phyloP scores from a whole-genome alignment of 1,140 invertebrate genomes.

The Hylyphantes graminicola region DNA sequence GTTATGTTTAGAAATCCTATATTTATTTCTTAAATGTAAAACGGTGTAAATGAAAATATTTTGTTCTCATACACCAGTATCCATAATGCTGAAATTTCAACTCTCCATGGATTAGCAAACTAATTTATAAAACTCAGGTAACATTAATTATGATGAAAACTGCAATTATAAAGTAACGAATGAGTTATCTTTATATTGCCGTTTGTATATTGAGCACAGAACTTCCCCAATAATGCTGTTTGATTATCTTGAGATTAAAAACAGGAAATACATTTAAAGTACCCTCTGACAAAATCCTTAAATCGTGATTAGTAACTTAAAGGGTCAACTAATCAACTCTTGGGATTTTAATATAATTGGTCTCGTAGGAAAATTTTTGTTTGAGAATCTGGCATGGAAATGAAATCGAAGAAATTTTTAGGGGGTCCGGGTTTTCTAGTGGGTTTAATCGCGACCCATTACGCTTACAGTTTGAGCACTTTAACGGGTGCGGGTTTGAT shows the following conservation, averaged over 20 bases:
- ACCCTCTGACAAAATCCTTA: not conserved
- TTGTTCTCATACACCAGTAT: not conserved
- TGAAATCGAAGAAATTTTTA: no score
- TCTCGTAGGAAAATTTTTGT: conserved; percentile 11
- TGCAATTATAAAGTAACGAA: conserved; percentile 29
- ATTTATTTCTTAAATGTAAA: no score
- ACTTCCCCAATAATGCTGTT: conserved; percentile 2
- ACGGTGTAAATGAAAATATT: not conserved
- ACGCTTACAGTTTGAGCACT: no score
- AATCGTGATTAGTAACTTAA: conserved; percentile 16
- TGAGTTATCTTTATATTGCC: not conserved
- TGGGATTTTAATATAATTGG: conserved; percentile 14
- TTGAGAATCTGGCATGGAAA: no score
- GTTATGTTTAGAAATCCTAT: no score
- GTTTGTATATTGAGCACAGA: not conserved
- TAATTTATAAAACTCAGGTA: conserved; percentile 7
- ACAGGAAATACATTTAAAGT: conserved; percentile 27
- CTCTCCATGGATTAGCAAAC: conserved; percentile 5
- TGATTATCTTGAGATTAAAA: conserved; percentile 33
- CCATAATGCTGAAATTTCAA: conserved; percentile 5
- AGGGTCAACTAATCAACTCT: not conserved
- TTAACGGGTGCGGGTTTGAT: no score
- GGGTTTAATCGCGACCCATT: no score
- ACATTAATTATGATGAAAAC: conserved; percentile 19
- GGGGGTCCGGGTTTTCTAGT: no score